Percentiles rank a stretch among this genome's conserved stretches.
Conservation (phyloP, 2,113 vertebrate genomes). For the Emydocephalus ijimae region DNA sequence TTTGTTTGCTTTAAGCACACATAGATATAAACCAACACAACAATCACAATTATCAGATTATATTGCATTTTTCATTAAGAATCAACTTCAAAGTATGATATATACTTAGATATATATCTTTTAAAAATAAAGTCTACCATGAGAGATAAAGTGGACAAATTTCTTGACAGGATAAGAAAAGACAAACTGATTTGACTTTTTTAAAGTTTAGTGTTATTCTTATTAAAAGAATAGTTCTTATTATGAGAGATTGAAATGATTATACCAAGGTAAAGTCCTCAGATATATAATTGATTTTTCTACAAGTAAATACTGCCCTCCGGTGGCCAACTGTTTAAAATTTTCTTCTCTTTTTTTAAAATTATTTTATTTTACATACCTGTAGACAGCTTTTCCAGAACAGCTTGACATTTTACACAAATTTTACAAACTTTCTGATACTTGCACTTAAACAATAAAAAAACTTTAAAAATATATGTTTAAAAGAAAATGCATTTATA, state of each 20-base stretch:
- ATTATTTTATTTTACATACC: background rate
- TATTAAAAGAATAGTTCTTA: background rate
- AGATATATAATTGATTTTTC: background rate
- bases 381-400: background rate
- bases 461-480: background rate
- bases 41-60: background rate
- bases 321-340: background rate
- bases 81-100: background rate
- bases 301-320: conserved; percentile 13
- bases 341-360: background rate
- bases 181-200: background rate
- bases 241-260: background rate
- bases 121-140: background rate
- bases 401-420: background rate
- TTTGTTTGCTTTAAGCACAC: background rate
- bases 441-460: background rate
- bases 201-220: background rate
- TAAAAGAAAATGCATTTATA: background rate
- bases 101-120: background rate
- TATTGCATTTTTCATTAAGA: background rate
- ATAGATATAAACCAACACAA: background rate
- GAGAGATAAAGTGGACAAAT: background rate
- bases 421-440: background rate
- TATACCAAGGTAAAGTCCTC: background rate
- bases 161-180: background rate